Percentiles rank a stretch among this genome's conserved stretches.
phyloP scores from a whole-genome alignment of 2,888 invertebrate genomes.

The Crocallis elinguaria region DNA sequence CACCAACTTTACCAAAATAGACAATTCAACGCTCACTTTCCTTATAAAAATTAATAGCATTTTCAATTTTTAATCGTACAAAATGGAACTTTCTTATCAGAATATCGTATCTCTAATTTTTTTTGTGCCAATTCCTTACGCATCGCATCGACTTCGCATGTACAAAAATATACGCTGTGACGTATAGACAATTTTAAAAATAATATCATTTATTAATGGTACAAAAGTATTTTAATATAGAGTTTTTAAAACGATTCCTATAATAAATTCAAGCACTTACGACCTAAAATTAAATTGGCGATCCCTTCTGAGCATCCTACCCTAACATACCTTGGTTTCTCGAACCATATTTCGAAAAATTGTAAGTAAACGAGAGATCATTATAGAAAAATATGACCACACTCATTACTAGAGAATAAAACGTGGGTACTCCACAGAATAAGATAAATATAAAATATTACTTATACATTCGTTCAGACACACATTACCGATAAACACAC shows the following conservation, averaged over 20 bases:
- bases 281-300: slow-evolving; percentile 76
- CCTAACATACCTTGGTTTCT: slow-evolving; percentile 42
- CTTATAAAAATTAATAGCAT: slow-evolving; percentile 72
- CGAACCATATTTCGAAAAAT: slow-evolving; percentile 76
- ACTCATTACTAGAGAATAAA: slow-evolving; percentile 66
- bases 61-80: slow-evolving; percentile 68
- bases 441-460: slow-evolving; percentile 59
- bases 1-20: slow-evolving; percentile 78
- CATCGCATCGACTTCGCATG: slow-evolving; percentile 75
- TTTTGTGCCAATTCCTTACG: slow-evolving; percentile 79
- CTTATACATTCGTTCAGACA: slow-evolving; percentile 69
- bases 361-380: slow-evolving; percentile 82
- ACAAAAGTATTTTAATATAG: slow-evolving; percentile 61
- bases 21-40: slow-evolving; percentile 81
- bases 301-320: slow-evolving; percentile 74
- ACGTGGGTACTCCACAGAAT: slow-evolving; percentile 53
- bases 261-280: slow-evolving; percentile 72
- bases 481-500: slow-evolving; percentile 50
- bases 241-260: slow-evolving; percentile 70
- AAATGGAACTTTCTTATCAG: slow-evolving; percentile 75
- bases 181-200: slow-evolving; percentile 67
- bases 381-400: slow-evolving; percentile 71
- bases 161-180: slow-evolving; percentile 81
- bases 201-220: slow-evolving; percentile 71
- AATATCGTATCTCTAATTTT: slow-evolving; percentile 62